Evolutionary conservation across 2,888 invertebrate species (phyloP), one percentile per base, ranked within the genome.

Genomic region (Agonopterix arenella): DNA sequence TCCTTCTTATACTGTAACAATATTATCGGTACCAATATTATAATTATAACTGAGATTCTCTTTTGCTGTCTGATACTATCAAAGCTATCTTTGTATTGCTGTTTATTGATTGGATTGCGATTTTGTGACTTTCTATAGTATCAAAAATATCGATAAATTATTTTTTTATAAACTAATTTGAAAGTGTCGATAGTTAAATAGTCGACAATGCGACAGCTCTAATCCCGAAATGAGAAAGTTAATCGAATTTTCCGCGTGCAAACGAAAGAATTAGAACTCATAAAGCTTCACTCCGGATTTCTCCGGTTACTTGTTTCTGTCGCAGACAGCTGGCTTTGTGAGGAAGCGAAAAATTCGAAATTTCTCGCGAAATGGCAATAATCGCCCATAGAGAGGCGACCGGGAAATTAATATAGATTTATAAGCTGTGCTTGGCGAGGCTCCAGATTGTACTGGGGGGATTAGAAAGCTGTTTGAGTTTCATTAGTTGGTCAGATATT

Each of bases 221-320:
- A 28, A 28, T 48, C 47, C 55, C 55, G 55, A 69, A 70, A 73
- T 63, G 67, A 66, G 64, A 70, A 66, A 64, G 69, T 65, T 80
- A 79, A 82, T 80, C 73, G 75, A 80, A 78, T 80, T 79, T 71
- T 58, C 60, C 62, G 60, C 68, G 62, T 65, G 67, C 74, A 76
- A 76, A 77, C 70, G 70, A 63, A 68, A 59, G 71, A 75, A 78
- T 74, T 73, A 66, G 72, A 73, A 73, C 66, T 77, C 78, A 72
- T 78, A 78, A 80, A 80, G 76, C 70, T 60, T 2, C 36, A 8
- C 36, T 42, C 40, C 40, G n/a, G 40, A 40, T 40, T 40, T 40
- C 40, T 40, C 40, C 40, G 40, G 40, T 40, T 40, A n/a, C 40
- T 40, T 40, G 40, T 40, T 40, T 40, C 36, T 47, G 47, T 71